These are phyloP conservation scores for Sebastes taczanowskii DNA, from an alignment of 2,797 vertebrate genomes.

Conservation along the genomic window DNA sequence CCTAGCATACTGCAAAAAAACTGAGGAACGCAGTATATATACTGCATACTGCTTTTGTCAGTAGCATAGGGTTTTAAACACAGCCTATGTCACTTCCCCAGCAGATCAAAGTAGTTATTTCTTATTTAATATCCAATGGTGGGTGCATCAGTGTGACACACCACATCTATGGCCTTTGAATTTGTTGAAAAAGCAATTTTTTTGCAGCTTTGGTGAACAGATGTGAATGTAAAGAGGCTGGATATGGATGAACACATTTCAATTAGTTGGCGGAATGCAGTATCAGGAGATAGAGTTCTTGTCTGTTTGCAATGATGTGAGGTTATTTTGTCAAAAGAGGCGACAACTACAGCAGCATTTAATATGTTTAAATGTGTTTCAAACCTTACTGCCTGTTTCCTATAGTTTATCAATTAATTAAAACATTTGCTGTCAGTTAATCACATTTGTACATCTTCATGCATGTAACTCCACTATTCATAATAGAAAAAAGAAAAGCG, in stretches of 20 bases:
- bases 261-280: neutral
- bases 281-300: neutral
- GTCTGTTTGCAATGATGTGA: neutral
- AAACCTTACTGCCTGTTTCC: neutral
- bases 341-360: neutral
- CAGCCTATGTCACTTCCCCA: neutral
- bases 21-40: too few relatives aligned
- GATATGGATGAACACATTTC: neutral
- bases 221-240: neutral
- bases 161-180: too few relatives aligned
- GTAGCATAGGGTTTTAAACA: too few relatives aligned
- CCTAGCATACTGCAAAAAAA: too few relatives aligned
- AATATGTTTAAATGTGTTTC: neutral
- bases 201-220: neutral
- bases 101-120: neutral
- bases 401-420: neutral
- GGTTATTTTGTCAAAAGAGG: neutral
- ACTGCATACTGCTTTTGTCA: too few relatives aligned
- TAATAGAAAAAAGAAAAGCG: neutral
- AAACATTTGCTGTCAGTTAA: neutral
- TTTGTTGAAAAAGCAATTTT: too few relatives aligned
- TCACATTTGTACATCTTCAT: neutral
- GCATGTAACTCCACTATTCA: neutral
- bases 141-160: neutral
- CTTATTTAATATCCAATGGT: neutral